These are phyloP conservation scores for Hipparchia semele DNA, from an alignment of 2,888 invertebrate genomes.

Conservation along the genomic window DNA sequence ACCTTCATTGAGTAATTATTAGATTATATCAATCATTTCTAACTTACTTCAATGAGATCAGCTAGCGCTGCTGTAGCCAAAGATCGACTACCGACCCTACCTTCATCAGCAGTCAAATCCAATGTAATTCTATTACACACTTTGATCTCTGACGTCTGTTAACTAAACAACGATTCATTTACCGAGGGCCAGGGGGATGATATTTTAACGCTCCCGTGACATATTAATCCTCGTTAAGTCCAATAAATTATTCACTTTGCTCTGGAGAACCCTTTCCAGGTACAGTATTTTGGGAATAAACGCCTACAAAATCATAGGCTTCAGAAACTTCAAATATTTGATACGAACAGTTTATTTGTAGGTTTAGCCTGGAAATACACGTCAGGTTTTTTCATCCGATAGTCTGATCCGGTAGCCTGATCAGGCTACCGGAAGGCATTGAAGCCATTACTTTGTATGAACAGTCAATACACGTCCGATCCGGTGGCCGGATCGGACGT, in stretches of 20 bases:
- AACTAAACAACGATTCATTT: conserved; percentile 44
- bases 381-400: no score
- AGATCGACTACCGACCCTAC: conserved; percentile 8
- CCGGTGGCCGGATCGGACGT: no score
- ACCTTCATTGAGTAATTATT: background rate
- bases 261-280: conserved; percentile 36
- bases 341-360: conserved; percentile 4
- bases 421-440: no score
- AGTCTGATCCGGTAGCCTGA: no score
- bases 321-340: conserved; percentile 31
- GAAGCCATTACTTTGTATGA: no score
- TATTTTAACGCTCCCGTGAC: conserved; percentile 61
- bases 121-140: conserved; percentile 46
- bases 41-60: background rate
- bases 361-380: no score
- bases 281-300: conserved; percentile 28
- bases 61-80: background rate
- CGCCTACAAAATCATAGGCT: conserved; percentile 18
- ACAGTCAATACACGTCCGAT: no score
- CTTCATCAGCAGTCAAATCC: conserved; percentile 30
- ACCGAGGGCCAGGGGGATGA: conserved; percentile 48
- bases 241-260: conserved; percentile 70
- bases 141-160: conserved; percentile 44
- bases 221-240: conserved; percentile 72
- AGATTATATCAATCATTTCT: background rate